Evolutionary conservation across 2,113 vertebrate species (phyloP), one percentile per base, ranked within the genome.

Genomic region (Turdus rufiventris): DNA sequence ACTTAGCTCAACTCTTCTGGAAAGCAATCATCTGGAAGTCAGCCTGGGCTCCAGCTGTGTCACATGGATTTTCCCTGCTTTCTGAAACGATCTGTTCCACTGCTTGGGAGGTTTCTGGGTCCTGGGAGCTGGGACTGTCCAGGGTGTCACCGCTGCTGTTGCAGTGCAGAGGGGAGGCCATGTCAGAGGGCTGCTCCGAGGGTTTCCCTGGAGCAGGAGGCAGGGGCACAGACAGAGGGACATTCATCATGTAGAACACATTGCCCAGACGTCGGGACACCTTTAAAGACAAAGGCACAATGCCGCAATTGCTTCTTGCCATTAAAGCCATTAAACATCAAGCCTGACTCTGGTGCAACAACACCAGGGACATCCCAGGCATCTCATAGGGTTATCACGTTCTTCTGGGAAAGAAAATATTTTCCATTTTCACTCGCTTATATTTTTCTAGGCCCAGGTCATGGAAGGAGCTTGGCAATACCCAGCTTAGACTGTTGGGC

Each of bases 191-290:
- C 57, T 98, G 98, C 45, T 98, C 98, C 1, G 97, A 16, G 48
- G 97, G 66, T 89, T 99, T 99, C 85, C 98, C 98, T 10, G 97
- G 74, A 24, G 98, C 82, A 57, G 97, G 91, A 67, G 96, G 93
- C 33, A 90, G 95, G 10, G 68, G 91, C 81, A 91, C 4, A 1
- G 98, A 58, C 72, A 99, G 94, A 16, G 98, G 98, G 50, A 98
- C 96, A 62, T 98, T 98, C 98, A 98, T 98, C 98, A 98, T 98
- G 94, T 98, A 98, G 88, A 99, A 93, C 82, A 98, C 96, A 20
- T 96, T 98, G 82, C 98, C 98, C 95, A 99, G 56, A 17, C 98
- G 98, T 40, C 98, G 97, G 48, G 98, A 99, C 45, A 99, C 98
- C 99, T 99, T 96, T 43, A 89, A 96, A 96, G 79, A 97, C n/a